Evolutionary conservation across 2,113 vertebrate genomes (phyloP), one percentile per base, ranked within the genome.

Genomic region (Sinosuthora webbiana): DNA sequence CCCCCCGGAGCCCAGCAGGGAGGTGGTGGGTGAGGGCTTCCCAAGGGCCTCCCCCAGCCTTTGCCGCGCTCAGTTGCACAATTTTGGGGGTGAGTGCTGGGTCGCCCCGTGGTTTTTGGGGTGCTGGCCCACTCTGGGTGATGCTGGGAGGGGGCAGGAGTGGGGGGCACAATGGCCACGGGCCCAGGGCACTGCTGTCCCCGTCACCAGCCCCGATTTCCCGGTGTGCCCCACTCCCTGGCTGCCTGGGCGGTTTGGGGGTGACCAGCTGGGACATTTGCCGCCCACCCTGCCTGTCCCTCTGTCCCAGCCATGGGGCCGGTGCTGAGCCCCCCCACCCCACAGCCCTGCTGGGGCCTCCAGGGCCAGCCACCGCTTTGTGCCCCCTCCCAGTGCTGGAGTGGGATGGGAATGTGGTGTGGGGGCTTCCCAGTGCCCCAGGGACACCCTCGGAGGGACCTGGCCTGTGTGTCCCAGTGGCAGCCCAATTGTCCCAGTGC

Each of bases 11-110:
- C n/a, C 22, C 55, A 4, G 67, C 1, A 1, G 63, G 56, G 45
- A 41, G 45, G 37, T 22, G 77, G 24, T 0, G 3, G 41, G 9
- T 15, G 50, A n/a, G 41, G 28, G 13, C 25, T 65, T 47, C 83
- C 33, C 2, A 0, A 67, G 80, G 45, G 63, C 23, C 63, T 14
- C 11, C 16, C 35, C 3, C 33, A 5, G 45, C 64, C 81, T 85
- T 62, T 25, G 63, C 87, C 67, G 68, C 19, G 9, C 71, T 82
- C 5, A 1, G 91, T 91, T 96, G 97, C 97, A 97, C 97, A 97
- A 93, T 96, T 97, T 86, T 59, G 91, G 95, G 82, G 92, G 91
- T 33, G 89, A 95, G 90, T 59, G 86, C 87, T 11, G 85, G 91
- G 96, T 97, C 95, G 91, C 78, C 78, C 74, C 44, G 35, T 0